Conservation (phyloP, 2,888 invertebrate species). For the Nephrocerus scutellatus region DNA sequence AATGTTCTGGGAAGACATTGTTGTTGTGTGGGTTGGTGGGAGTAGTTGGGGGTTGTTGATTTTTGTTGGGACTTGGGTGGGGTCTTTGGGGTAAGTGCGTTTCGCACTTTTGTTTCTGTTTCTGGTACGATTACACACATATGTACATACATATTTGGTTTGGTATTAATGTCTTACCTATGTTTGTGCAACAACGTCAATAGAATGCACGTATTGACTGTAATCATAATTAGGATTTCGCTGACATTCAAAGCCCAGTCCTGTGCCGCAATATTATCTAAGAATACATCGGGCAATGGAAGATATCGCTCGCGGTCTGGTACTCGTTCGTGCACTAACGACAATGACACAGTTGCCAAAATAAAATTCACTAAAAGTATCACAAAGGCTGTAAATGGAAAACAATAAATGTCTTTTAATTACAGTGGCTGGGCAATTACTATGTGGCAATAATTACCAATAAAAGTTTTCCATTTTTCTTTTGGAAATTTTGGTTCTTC, state of each 20-base stretch:
- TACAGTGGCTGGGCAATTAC: not conserved
- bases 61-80: too few species aligned
- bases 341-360: slow-evolving; percentile 64
- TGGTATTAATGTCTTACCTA: too few species aligned
- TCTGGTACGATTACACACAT: too few species aligned
- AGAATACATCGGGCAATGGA: slow-evolving; percentile 76
- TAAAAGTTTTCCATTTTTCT: slow-evolving; percentile 74
- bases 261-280: slow-evolving; percentile 66
- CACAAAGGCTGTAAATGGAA: slow-evolving; percentile 56
- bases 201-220: slow-evolving; percentile 67
- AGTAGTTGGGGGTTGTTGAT: too few species aligned
- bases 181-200: slow-evolving; percentile 80
- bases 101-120: too few species aligned
- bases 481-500: slow-evolving; percentile 75
- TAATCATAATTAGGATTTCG: slow-evolving; percentile 79
- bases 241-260: slow-evolving; percentile 78
- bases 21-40: too few species aligned
- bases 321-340: slow-evolving; percentile 79
- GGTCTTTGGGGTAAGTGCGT: too few species aligned
- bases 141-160: too few species aligned
- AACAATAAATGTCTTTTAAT: not conserved
- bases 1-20: too few species aligned
- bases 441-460: slow-evolving; percentile 30
- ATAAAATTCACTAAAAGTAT: slow-evolving; percentile 58
- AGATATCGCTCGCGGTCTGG: slow-evolving; percentile 66